phyloP scores from a whole-genome alignment of 1,140 invertebrate species.

The Pseudomyrmex pallidus region DNA sequence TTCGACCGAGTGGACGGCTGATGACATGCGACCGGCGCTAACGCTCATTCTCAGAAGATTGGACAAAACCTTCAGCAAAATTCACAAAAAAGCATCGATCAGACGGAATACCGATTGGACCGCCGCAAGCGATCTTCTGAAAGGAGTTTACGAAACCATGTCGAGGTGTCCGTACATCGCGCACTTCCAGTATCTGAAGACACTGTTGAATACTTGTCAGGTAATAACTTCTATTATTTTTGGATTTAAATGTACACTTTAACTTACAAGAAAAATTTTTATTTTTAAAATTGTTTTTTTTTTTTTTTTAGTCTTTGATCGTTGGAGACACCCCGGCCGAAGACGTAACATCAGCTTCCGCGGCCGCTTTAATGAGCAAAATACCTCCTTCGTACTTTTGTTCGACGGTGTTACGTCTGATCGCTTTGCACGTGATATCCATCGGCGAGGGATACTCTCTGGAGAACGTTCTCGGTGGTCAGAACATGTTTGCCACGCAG shows the following conservation, averaged over 20 bases:
- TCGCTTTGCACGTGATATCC: constrained; percentile 94
- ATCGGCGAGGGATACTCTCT: constrained; percentile 95
- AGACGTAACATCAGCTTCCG: constrained; percentile 88
- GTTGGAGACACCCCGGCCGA: constrained; percentile 91
- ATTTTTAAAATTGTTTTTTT: no score
- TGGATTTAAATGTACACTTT: neutral
- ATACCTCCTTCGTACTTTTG: constrained; percentile 97
- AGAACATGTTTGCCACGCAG: constrained; percentile 93
- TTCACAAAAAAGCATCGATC: constrained; percentile 97
- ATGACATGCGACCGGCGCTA: constrained; percentile 95
- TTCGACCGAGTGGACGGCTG: constrained; percentile 98
- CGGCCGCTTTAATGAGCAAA: constrained; percentile 92
- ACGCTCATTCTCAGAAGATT: constrained; percentile 96
- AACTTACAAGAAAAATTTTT: neutral
- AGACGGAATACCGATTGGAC: constrained; percentile 97
- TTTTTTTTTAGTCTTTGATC: constrained; percentile 89
- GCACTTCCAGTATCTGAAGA: constrained; percentile 98
- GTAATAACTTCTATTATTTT: constrained; percentile 76
- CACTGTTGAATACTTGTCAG: constrained; percentile 93
- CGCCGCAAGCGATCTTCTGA: constrained; percentile 95
- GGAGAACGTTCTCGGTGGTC: constrained; percentile 97
- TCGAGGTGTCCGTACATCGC: constrained; percentile 97
- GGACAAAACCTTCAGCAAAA: constrained; percentile 99
- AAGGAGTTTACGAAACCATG: constrained; percentile 98
- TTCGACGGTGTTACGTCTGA: constrained; percentile 96